Evolutionary conservation across 2,113 vertebrate species (phyloP).

Genomic region (Stercorarius parasiticus): DNA sequence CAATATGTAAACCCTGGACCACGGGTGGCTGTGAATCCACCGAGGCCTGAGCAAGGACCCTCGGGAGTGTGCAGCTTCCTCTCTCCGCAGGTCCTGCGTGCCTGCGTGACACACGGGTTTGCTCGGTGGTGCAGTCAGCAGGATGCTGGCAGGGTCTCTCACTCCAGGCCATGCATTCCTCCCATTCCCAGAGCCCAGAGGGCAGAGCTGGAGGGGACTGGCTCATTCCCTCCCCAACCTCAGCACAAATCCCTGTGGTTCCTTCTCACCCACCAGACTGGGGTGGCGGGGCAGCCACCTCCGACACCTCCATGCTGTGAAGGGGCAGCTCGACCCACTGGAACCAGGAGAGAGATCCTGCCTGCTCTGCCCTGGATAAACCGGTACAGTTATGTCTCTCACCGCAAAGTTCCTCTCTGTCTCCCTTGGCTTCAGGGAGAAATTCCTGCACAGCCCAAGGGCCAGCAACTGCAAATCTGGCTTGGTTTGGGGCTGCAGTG

Average conservation of each 20-base stretch:
- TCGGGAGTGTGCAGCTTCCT: not conserved
- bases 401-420: not conserved
- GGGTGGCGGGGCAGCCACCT: accelerated
- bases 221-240: not conserved
- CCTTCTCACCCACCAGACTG: not conserved
- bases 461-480: not conserved
- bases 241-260: not conserved
- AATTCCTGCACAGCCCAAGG: not conserved
- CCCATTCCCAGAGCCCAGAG: not conserved
- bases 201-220: not conserved
- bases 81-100: accelerated
- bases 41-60: not conserved
- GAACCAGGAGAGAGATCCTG: not conserved
- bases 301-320: accelerated
- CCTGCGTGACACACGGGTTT: accelerated
- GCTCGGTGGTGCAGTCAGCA: not conserved
- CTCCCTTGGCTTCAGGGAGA: not conserved
- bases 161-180: not conserved
- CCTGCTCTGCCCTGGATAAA: not conserved
- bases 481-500: not conserved
- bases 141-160: not conserved
- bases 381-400: not conserved
- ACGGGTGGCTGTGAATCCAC: not conserved
- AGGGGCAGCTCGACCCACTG: not conserved
- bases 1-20: not conserved